Evolutionary conservation across 2,888 invertebrate species (phyloP), one percentile per base, ranked within the genome.

Genomic region (Beris morrisii): DNA sequence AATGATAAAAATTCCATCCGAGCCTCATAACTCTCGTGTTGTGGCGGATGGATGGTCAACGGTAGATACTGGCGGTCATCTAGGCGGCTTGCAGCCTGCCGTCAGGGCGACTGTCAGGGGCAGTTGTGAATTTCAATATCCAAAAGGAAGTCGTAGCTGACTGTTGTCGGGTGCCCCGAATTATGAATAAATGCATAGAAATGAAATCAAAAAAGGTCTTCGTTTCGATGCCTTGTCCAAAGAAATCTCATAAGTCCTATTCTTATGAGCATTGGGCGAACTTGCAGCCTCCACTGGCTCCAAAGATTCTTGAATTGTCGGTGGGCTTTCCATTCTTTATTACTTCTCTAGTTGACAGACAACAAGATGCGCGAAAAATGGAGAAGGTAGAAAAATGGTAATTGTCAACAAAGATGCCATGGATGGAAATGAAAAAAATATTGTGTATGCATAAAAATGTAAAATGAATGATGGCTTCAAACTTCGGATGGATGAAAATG

Each of bases 1-100:
- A 68, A 68, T 65, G 68, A 68, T 68, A 64, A 68, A 68, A 68
- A 68, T 68, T 68, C 68, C 68, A 68, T 55, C 68, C 56, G 65
- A 65, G 61, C 45, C 68, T 59, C 65, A 65, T 68, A 68, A 68
- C 59, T 68, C 65, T 68, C 50, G 45, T 15, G 48, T 45, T 50
- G 45, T 59, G 53, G 44, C 31, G 15, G 52, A 52, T 61, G 61
- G 61, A 48, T 53, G 61, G 52, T 61, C 61, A 61, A 9, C 61
- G 9, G 32, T 32, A 12, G 52, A 11, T 30, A 30, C 15, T 13
- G 61, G n/a, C 32, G 61, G 61, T 61, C 48, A 61, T 15, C 5
- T 52, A 28, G 32, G 38, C 38, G 52, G 61, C 61, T 52, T 61
- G 61, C 52, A 61, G 52, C 61, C 61, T 52, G 22, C 58, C 30